Evolutionary conservation across 2,797 vertebrate species (phyloP).

Genomic region (Urosaurus nigricauda): DNA sequence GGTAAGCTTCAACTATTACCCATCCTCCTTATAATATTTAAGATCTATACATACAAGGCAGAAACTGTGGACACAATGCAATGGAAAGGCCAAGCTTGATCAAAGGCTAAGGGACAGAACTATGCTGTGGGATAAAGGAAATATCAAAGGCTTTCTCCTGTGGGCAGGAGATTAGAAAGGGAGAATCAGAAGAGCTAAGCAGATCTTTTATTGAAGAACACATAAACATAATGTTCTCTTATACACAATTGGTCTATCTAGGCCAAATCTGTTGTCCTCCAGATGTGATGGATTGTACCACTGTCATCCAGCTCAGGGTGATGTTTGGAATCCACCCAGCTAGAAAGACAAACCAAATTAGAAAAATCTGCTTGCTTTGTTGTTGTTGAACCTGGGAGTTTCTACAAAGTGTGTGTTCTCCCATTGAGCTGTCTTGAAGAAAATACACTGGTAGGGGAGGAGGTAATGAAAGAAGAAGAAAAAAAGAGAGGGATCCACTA

Average conservation of each 20-base stretch:
- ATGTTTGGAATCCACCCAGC: background rate
- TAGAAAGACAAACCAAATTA: background rate
- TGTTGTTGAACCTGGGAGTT: background rate
- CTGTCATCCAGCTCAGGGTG: background rate
- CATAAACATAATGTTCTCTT: background rate
- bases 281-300: background rate
- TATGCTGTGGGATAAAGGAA: background rate
- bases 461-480: background rate
- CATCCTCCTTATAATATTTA: background rate
- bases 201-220: no score
- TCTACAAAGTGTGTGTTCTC: background rate
- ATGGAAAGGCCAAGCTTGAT: background rate
- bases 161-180: background rate
- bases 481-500: background rate
- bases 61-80: background rate
- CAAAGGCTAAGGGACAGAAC: background rate
- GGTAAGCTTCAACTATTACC: background rate
- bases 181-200: background rate
- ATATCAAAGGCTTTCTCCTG: background rate
- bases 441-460: no score
- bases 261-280: background rate
- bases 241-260: background rate
- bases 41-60: background rate
- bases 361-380: background rate
- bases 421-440: background rate